Evolutionary conservation across 2,888 invertebrate genomes (phyloP).

Genomic region (Temnothorax unifasciatus): DNA sequence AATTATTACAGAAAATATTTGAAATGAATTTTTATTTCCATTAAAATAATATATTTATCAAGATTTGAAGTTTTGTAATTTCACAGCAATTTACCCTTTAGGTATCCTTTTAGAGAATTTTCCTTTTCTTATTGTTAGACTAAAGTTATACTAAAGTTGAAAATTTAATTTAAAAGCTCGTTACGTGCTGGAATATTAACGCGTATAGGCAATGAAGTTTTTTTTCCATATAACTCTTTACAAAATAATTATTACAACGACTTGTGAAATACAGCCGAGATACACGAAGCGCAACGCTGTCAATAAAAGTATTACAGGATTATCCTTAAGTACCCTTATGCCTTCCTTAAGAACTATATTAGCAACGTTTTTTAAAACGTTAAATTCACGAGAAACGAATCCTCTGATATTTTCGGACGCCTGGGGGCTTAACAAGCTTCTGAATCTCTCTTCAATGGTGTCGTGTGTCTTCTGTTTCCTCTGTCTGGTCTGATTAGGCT

Average conservation of each 20-base stretch:
- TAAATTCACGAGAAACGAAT: conserved; percentile 8
- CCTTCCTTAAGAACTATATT: conserved; percentile 17
- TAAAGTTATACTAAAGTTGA: not conserved
- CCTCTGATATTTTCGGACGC: conserved; percentile 56
- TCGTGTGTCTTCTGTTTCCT: conserved; percentile 71
- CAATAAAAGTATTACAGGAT: conserved; percentile 19
- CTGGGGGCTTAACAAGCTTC: conserved; percentile 71
- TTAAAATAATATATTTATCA: not conserved
- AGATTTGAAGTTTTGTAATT: not conserved
- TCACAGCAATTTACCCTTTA: not conserved
- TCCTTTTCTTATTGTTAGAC: not conserved
- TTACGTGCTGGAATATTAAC: not conserved
- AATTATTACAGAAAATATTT: conserved; percentile 1
- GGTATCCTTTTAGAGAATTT: not conserved
- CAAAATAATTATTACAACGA: not conserved
- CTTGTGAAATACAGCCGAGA: not conserved
- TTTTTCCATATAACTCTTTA: not conserved
- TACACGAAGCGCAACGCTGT: not conserved
- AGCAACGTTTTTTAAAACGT: not conserved
- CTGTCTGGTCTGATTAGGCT: conserved; percentile 72
- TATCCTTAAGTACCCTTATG: conserved; percentile 14
- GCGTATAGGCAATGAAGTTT: not conserved
- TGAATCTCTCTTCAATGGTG: conserved; percentile 70
- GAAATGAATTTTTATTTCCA: not conserved
- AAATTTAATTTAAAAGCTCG: not conserved